Evolutionary conservation across 1,140 invertebrate species (phyloP), one percentile per base, ranked within the genome.

Genomic region (Tribolium castaneum): DNA sequence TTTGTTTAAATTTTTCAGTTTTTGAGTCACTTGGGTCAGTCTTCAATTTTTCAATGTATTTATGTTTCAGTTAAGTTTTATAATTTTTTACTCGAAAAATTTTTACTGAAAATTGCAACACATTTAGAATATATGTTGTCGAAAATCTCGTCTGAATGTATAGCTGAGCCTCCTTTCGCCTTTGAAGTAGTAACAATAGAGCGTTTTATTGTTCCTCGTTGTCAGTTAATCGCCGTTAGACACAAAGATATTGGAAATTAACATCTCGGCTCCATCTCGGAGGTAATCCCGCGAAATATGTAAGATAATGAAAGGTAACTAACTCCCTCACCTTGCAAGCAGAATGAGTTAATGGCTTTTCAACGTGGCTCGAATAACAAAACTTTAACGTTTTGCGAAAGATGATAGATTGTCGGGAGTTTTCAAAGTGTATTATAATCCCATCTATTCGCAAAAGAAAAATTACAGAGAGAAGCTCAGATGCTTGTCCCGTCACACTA

Each of bases 381-480:
- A 78, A 78, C 70, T 78, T 78, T 22, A 78, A 74, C 76, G 52
- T 78, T 78, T 71, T 51, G 51, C 70, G 70, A n/a, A n/a, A 78
- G 76, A 78, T 78, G 76, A 78, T 78, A 78, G 34, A 78, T 78
- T 78, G 76, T 78, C 72, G 39, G 14, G 76, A 78, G 76, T 78
- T 78, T 78, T 78, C 51, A 73, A 78, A 78, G 51, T 78, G 70
- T 78, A 78, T 78, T 78, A 78, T 78, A 78, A 78, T 78, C 76
- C 70, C 76, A 78, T 78, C 76, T 78, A 72, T 78, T 70, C 62
- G 35, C 66, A 77, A 74, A 75, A 78, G 76, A 78, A 78, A 78
- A 78, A 78, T 78, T 71, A 59, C 76, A 72, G 54, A 56, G 54
- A 56, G 22, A 6, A 25, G 3, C 59, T 66, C 30, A 39, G 59